Evolutionary conservation across 2,888 invertebrate species (phyloP).

Genomic region (Polydrusus pterygomalis): DNA sequence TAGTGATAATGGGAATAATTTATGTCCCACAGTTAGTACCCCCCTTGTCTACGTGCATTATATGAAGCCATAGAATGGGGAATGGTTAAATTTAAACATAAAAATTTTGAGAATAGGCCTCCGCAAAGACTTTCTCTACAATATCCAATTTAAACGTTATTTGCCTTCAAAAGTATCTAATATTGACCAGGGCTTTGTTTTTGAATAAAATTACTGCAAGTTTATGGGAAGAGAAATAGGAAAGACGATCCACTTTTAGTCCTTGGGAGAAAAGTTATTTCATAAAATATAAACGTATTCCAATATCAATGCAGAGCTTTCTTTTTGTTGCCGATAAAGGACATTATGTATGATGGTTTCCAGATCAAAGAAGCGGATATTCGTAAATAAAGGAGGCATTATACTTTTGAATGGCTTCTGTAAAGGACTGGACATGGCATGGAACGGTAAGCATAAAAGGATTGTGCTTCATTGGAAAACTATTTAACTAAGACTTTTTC

Average conservation of each 20-base stretch:
- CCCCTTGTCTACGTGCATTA: too few species aligned
- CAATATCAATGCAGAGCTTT: conserved; percentile 48
- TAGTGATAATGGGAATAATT: too few species aligned
- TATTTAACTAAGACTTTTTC: neutral
- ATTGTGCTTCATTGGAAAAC: conserved; percentile 1
- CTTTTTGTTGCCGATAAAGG: conserved; percentile 54
- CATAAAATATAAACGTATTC: conserved; percentile 64
- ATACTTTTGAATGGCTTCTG: conserved; percentile 42
- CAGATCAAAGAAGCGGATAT: conserved; percentile 44
- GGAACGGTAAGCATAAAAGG: conserved; percentile 1
- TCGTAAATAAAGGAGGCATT: conserved; percentile 41
- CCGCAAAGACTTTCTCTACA: conserved; percentile 28
- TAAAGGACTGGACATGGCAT: conserved; percentile 28
- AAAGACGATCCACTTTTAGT: conserved; percentile 31
- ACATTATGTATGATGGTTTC: conserved; percentile 51
- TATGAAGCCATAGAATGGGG: too few species aligned
- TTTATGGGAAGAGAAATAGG: conserved; percentile 34
- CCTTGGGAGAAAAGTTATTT: conserved; percentile 61
- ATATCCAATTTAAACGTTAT: conserved; percentile 67
- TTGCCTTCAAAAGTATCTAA: conserved; percentile 65
- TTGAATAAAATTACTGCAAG: conserved; percentile 47
- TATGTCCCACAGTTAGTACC: too few species aligned
- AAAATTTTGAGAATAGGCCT: conserved; percentile 18
- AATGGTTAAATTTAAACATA: neutral
- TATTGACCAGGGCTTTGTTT: conserved; percentile 61